Percentiles rank a stretch among this genome's conserved stretches.
Evolutionary conservation across 1,140 invertebrate genomes (phyloP).

Genomic region (Eurytemora carolleeae): DNA sequence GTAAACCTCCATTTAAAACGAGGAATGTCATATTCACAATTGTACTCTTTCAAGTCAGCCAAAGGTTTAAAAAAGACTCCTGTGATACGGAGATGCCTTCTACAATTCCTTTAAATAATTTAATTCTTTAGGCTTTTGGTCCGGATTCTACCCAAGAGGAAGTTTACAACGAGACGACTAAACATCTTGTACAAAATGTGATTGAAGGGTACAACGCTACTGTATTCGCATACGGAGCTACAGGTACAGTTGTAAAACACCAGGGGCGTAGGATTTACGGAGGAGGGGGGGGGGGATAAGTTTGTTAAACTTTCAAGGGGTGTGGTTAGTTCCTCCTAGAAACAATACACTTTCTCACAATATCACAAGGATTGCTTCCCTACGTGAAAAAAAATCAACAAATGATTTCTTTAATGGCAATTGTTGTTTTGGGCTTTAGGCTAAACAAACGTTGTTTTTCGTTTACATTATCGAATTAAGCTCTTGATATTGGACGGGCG

Average conservation of each 20-base stretch:
- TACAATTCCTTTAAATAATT: not conserved
- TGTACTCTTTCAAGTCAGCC: constrained; percentile 12
- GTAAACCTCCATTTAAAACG: constrained; percentile 50
- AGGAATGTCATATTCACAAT: constrained; percentile 17
- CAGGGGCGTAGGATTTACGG: not conserved
- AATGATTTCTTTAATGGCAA: too few relatives aligned
- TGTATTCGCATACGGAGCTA: constrained; percentile 90
- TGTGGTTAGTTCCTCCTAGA: not conserved
- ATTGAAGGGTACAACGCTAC: constrained; percentile 50
- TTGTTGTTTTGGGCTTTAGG: too few relatives aligned
- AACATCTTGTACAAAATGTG: constrained; percentile 37
- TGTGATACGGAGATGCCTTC: too few relatives aligned
- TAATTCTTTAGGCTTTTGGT: constrained; percentile 5
- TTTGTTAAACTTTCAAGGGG: not conserved
- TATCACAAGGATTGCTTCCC: too few relatives aligned
- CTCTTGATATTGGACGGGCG: too few relatives aligned
- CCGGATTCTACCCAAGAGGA: constrained; percentile 37
- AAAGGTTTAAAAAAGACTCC: too few relatives aligned
- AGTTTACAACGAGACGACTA: constrained; percentile 51
- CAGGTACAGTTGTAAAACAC: constrained; percentile 29
- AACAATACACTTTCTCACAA: not conserved
- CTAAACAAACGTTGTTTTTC: too few relatives aligned
- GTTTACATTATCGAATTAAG: too few relatives aligned
- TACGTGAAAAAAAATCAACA: too few relatives aligned
- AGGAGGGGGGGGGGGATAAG: not conserved